Percentiles rank a stretch among this genome's conserved stretches.
phyloP scores from a whole-genome alignment of 2,113 vertebrate genomes.

The Sigmodon hispidus region DNA sequence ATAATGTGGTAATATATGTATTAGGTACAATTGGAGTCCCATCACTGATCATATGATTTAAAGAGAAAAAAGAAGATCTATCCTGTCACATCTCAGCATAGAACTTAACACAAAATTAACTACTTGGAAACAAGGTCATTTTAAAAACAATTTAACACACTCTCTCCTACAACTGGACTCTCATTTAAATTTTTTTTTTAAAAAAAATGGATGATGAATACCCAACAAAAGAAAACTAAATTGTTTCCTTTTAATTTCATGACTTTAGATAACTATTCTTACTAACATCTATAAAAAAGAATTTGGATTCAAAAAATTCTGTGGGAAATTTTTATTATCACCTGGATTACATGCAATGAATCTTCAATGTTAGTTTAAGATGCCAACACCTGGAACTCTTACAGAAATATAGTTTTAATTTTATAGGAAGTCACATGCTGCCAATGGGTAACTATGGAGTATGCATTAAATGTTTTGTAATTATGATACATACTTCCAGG shows the following conservation, averaged over 20 bases:
- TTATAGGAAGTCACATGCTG: slow-evolving; percentile 38
- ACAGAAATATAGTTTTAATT: slow-evolving; percentile 63
- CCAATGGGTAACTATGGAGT: background rate
- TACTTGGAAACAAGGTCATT: background rate
- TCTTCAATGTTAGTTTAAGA: slow-evolving; percentile 55
- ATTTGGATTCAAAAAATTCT: slow-evolving; percentile 42
- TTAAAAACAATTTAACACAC: background rate
- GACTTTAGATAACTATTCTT: background rate
- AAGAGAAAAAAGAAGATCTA: background rate
- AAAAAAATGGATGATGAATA: background rate
- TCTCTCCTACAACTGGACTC: background rate
- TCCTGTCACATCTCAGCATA: background rate
- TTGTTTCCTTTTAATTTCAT: background rate
- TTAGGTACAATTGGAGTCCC: background rate
- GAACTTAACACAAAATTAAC: background rate
- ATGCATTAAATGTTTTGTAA: slow-evolving; percentile 22
- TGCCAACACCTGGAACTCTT: slow-evolving; percentile 27
- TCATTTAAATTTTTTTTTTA: slow-evolving; percentile 25
- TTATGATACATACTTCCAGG: background rate
- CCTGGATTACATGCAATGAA: slow-evolving; percentile 34
- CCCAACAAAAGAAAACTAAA: background rate
- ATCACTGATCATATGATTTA: background rate
- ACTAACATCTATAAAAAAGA: slow-evolving; percentile 17
- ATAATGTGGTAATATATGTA: background rate
- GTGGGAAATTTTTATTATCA: background rate